These are phyloP conservation scores for Euzophera pinguis DNA, from an alignment of 2,888 invertebrate genomes.

Conservation along the genomic window DNA sequence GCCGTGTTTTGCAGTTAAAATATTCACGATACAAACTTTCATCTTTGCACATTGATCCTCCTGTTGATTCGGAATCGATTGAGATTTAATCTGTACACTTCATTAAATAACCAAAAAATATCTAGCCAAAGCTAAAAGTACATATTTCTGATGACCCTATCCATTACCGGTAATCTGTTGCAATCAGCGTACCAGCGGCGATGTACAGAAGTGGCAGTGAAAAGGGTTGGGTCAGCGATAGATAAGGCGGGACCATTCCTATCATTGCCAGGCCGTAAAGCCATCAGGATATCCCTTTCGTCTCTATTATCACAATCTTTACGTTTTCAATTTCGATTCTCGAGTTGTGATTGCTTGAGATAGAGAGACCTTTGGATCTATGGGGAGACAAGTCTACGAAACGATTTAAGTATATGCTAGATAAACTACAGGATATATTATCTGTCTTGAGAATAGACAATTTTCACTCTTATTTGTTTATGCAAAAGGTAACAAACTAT, in stretches of 20 bases:
- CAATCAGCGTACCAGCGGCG: constrained; percentile 26
- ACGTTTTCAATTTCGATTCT: constrained; percentile 55
- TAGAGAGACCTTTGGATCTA: background rate
- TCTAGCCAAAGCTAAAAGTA: background rate
- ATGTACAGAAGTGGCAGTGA: constrained; percentile 52
- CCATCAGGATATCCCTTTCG: constrained; percentile 54
- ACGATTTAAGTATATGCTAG: too few relatives aligned
- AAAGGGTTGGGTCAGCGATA: constrained; percentile 68
- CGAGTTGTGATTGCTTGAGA: background rate
- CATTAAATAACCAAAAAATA: too few relatives aligned
- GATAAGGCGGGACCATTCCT: constrained; percentile 66
- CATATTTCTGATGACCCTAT: constrained; percentile 11
- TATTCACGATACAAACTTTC: too few relatives aligned
- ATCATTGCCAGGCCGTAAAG: constrained; percentile 68
- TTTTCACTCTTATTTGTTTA: too few relatives aligned
- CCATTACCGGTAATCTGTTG: constrained; percentile 15
- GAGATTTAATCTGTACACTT: too few relatives aligned
- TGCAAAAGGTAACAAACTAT: too few relatives aligned
- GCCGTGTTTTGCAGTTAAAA: too few relatives aligned
- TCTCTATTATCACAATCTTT: constrained; percentile 42
- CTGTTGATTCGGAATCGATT: too few relatives aligned
- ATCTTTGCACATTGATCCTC: too few relatives aligned
- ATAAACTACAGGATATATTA: too few relatives aligned
- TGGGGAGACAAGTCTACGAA: too few relatives aligned
- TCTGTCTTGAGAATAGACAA: too few relatives aligned